Evolutionary conservation across 2,113 vertebrate genomes (phyloP).

Genomic region (Garra rufa): DNA sequence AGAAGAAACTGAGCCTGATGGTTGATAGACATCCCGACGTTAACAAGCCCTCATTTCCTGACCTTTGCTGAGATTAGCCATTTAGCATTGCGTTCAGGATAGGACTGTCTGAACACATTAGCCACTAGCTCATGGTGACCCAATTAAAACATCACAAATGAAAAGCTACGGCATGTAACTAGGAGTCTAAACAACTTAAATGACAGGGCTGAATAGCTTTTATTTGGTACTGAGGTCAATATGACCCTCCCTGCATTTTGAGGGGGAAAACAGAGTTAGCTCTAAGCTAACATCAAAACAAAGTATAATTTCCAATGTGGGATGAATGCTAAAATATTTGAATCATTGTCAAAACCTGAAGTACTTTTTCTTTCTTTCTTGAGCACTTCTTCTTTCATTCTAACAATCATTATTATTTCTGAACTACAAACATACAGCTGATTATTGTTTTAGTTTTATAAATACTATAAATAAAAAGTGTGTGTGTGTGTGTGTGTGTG

Average conservation of each 20-base stretch:
- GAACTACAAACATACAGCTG: not conserved
- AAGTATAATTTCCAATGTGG: not conserved
- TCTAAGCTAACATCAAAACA: not conserved
- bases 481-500: too few species aligned
- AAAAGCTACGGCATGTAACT: not conserved
- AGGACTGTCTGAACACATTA: constrained; percentile 51
- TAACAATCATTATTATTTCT: not conserved
- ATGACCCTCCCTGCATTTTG: not conserved
- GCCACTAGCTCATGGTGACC: constrained; percentile 44
- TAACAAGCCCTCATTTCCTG: constrained; percentile 42
- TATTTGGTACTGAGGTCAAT: constrained; percentile 5
- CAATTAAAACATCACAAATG: constrained; percentile 50
- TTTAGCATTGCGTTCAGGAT: constrained; percentile 31
- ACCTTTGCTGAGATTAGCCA: constrained; percentile 55
- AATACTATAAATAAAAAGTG: not conserved
- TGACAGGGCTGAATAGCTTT: not conserved
- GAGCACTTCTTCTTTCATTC: not conserved
- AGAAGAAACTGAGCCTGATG: constrained; percentile 36
- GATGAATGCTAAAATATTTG: not conserved
- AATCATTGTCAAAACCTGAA: not conserved
- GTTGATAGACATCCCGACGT: constrained; percentile 20
- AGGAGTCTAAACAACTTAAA: constrained; percentile 16
- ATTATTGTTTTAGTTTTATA: not conserved
- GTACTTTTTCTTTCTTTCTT: not conserved
- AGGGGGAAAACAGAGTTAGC: not conserved